Evolutionary conservation across 2,113 vertebrate genomes (phyloP).

Genomic region (Siphamia tubifer): DNA sequence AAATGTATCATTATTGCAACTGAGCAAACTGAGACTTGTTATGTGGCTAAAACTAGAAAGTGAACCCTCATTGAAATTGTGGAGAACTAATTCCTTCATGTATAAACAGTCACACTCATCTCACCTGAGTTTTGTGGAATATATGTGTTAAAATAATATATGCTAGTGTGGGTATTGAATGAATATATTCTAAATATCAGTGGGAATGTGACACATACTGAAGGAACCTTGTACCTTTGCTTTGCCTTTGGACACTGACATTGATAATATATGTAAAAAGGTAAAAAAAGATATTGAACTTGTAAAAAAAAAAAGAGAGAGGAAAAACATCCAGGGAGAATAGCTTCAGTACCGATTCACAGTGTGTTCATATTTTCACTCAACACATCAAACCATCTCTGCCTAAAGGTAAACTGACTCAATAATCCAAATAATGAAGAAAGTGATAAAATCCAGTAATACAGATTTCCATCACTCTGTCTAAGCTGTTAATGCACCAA

Average conservation of each 20-base stretch:
- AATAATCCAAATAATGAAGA: background rate
- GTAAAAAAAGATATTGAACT: background rate
- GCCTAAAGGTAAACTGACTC: background rate
- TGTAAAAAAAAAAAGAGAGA: background rate
- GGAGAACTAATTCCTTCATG: background rate
- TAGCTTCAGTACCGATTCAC: background rate
- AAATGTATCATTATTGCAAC: background rate
- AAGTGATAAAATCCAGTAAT: too few species aligned
- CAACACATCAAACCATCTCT: background rate
- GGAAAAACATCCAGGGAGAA: background rate
- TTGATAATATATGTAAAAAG: too few species aligned
- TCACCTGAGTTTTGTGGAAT: too few species aligned
- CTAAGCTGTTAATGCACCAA: too few species aligned
- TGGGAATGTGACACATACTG: background rate
- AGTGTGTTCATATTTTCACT: background rate
- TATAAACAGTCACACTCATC: background rate
- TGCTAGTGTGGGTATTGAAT: too few species aligned
- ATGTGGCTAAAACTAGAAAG: background rate
- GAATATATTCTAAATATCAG: background rate
- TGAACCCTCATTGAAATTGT: background rate
- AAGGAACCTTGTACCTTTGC: background rate
- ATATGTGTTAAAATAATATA: background rate
- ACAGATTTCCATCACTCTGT: too few species aligned
- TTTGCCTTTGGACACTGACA: too few species aligned
- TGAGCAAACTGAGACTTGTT: background rate